Percentiles rank a stretch among this genome's conserved stretches.
These are phyloP conservation scores for Nephrocerus scutellatus DNA, from an alignment of 2,888 invertebrate species.

Conservation along the genomic window DNA sequence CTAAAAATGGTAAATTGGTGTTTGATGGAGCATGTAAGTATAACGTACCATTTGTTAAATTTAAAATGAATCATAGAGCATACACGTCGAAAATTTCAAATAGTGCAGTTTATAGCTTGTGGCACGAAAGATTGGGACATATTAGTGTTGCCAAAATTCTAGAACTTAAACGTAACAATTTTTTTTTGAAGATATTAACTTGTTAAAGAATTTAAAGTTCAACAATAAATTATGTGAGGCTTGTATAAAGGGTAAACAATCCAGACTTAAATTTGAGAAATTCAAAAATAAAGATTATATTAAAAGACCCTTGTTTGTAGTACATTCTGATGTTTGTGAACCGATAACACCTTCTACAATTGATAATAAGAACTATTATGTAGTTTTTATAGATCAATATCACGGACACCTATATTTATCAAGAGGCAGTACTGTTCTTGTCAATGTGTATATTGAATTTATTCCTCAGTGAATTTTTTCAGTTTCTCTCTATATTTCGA, in stretches of 20 bases:
- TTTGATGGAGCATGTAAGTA: constrained; percentile 10
- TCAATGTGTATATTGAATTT: too few relatives aligned
- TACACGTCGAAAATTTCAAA: constrained; percentile 2
- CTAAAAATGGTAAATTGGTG: constrained; percentile 22
- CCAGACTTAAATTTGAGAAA: constrained; percentile 34
- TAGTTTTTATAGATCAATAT: constrained; percentile 36
- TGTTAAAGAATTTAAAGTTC: constrained; percentile 14
- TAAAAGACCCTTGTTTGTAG: constrained; percentile 32
- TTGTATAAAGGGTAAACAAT: constrained; percentile 38
- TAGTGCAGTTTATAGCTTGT: constrained; percentile 16
- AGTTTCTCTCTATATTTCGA: too few relatives aligned
- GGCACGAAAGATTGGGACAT: constrained; percentile 24
- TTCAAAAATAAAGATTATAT: constrained; percentile 26
- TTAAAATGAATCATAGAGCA: constrained; percentile 9
- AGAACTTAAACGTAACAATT: constrained; percentile 19
- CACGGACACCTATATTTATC: too few relatives aligned
- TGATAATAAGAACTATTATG: constrained; percentile 34
- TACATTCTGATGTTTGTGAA: constrained; percentile 37
- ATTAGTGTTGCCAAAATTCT: constrained; percentile 22
- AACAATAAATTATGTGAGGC: constrained; percentile 31
- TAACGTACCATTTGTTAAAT: constrained; percentile 17
- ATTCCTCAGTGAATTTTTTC: too few relatives aligned
- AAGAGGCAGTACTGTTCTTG: too few relatives aligned
- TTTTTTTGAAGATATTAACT: constrained; percentile 19
- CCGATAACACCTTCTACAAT: constrained; percentile 33